A percentile compares a stretch with the other conserved stretches of the same genome.
These are phyloP conservation scores for Lycia hirtaria DNA, from an alignment of 2,888 invertebrate species.

Conservation along the genomic window DNA sequence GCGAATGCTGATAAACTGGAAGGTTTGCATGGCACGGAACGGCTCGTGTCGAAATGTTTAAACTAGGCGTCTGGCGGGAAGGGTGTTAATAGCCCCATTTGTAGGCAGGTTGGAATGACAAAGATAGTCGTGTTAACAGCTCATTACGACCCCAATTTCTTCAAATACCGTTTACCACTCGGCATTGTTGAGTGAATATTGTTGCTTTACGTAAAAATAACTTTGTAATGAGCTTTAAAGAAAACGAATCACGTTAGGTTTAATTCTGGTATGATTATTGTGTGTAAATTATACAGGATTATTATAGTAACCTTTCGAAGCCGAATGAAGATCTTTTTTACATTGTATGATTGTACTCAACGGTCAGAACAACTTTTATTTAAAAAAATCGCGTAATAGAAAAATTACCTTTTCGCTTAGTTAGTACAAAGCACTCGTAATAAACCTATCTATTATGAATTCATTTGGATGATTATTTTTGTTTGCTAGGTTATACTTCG, in stretches of 20 bases:
- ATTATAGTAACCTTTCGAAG: too few relatives aligned
- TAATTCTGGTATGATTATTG: background rate
- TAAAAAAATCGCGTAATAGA: too few relatives aligned
- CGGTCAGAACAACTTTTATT: too few relatives aligned
- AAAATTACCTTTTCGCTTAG: too few relatives aligned
- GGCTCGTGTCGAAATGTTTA: conserved; percentile 48
- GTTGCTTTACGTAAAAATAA: background rate
- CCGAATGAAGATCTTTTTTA: too few relatives aligned
- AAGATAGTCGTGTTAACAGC: conserved; percentile 24
- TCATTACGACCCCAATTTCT: conserved; percentile 16
- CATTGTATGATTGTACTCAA: too few relatives aligned
- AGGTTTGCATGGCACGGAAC: conserved; percentile 36
- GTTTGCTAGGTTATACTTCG: too few relatives aligned
- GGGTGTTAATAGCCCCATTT: conserved; percentile 41
- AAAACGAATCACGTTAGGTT: background rate
- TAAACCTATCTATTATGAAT: too few relatives aligned
- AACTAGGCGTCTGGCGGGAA: conserved; percentile 36
- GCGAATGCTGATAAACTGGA: conserved; percentile 57
- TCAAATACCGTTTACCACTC: conserved; percentile 16
- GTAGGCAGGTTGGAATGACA: conserved; percentile 30
- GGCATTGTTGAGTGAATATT: background rate
- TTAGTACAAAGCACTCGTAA: too few relatives aligned
- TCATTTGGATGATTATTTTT: too few relatives aligned
- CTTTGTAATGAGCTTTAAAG: background rate
- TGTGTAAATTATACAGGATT: too few relatives aligned